A percentile compares a stretch with the other conserved stretches of the same genome.
Evolutionary conservation across 2,113 vertebrate species (phyloP).

Genomic region (Corythornis madagascariensis): DNA sequence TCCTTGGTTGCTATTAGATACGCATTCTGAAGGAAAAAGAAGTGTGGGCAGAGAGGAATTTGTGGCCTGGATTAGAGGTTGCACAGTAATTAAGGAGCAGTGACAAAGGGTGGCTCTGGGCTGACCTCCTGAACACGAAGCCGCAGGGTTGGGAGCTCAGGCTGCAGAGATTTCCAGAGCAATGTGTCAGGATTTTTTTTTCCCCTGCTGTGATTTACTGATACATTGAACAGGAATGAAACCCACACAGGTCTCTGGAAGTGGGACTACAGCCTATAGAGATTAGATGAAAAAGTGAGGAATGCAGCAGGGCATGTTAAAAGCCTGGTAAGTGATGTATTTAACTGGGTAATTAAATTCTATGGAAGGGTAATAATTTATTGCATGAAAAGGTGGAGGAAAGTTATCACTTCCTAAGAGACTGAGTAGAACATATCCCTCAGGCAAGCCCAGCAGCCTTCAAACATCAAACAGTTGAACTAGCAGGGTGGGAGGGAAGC

Average conservation of each 20-base stretch:
- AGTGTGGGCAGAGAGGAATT: constrained; percentile 73
- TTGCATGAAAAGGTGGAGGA: not conserved
- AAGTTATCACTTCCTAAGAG: not conserved
- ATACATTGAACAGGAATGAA: constrained; percentile 5
- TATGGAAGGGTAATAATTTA: not conserved
- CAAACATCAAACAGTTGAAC: not conserved
- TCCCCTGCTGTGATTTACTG: constrained; percentile 14
- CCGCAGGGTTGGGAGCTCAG: not conserved
- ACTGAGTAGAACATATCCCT: not conserved
- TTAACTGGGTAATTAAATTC: constrained; percentile 46
- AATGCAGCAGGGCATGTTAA: constrained; percentile 31
- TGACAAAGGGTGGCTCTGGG: constrained; percentile 36
- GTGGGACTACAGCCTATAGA: not conserved
- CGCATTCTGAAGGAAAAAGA: constrained; percentile 75
- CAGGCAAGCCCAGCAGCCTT: not conserved
- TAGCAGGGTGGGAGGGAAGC: not conserved
- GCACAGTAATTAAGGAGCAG: constrained; percentile 71
- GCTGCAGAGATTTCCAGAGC: constrained; percentile 34
- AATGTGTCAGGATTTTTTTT: not conserved
- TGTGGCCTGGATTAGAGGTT: constrained; percentile 80
- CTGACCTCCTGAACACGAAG: constrained; percentile 31
- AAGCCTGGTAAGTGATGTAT: constrained; percentile 42
- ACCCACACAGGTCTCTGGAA: not conserved
- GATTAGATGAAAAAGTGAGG: constrained; percentile 23
- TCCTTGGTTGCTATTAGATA: constrained; percentile 83